These are phyloP conservation scores for Poeciliopsis gracilis DNA, from an alignment of 2,797 vertebrate genomes.

Conservation along the genomic window DNA sequence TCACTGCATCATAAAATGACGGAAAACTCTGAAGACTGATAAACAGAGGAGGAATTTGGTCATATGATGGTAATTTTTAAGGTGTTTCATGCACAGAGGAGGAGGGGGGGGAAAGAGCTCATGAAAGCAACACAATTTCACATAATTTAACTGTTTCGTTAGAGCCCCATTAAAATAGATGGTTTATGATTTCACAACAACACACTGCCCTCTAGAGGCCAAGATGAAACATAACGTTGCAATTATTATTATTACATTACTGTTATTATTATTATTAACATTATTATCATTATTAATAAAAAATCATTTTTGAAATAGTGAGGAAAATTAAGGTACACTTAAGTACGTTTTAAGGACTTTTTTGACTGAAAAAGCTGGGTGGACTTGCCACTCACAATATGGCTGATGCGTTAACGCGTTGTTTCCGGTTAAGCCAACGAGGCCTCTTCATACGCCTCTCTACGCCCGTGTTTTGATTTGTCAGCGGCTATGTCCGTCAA, in stretches of 20 bases:
- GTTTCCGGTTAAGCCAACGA: not conserved
- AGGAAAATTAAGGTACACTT: not conserved
- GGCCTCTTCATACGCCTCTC: too few relatives aligned
- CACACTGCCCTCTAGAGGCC: conserved; percentile 66
- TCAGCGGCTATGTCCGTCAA: conserved; percentile 31
- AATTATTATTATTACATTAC: too few relatives aligned
- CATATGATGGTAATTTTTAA: not conserved
- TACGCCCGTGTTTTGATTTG: conserved; percentile 57
- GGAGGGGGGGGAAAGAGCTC: not conserved
- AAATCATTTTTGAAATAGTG: not conserved
- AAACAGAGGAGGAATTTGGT: not conserved
- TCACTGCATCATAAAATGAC: not conserved
- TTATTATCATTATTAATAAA: too few relatives aligned
- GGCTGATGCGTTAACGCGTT: not conserved
- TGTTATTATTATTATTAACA: too few relatives aligned
- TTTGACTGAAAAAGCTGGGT: not conserved
- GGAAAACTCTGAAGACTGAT: not conserved
- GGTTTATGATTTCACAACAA: conserved; percentile 8
- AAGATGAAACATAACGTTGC: too few relatives aligned
- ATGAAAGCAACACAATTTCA: not conserved
- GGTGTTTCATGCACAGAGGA: not conserved
- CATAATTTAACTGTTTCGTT: conserved; percentile 7
- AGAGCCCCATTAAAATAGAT: conserved; percentile 3
- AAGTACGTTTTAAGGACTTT: not conserved
- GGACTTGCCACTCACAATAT: not conserved